Conservation (phyloP, 2,888 invertebrate species). For the Anthrax anthrax region DNA sequence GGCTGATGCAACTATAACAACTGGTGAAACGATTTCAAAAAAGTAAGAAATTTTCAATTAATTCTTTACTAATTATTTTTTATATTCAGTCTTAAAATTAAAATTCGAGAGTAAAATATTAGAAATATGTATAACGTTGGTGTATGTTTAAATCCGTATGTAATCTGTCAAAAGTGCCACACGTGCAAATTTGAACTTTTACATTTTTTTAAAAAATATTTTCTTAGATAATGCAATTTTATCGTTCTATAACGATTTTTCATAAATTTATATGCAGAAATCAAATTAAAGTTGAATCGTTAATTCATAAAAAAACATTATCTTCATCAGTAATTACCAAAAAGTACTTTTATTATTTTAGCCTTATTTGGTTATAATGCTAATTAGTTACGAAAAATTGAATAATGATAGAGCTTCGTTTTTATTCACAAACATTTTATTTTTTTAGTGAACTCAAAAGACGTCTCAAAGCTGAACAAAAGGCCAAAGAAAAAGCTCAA, state of each 20-base stretch:
- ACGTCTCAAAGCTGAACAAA: conserved; percentile 80
- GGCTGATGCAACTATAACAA: too few species aligned
- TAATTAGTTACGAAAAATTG: neutral
- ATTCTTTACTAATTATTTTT: too few species aligned
- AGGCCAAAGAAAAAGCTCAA: conserved; percentile 78
- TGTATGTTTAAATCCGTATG: neutral
- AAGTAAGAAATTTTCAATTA: too few species aligned
- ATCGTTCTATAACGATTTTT: neutral
- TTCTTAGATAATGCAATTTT: neutral
- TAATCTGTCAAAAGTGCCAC: neutral
- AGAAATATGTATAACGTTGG: too few species aligned
- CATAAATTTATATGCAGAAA: neutral
- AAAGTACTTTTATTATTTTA: neutral
- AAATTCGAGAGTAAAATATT: too few species aligned
- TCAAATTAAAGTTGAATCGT: neutral
- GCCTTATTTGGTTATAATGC: too few species aligned
- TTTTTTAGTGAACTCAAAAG: conserved; percentile 80
- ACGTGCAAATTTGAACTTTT: neutral
- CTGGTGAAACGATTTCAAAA: too few species aligned
- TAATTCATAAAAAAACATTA: neutral
- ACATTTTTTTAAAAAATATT: neutral
- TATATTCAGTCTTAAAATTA: too few species aligned
- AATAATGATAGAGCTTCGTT: neutral
- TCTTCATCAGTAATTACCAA: neutral
- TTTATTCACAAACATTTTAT: conserved; percentile 11